Conservation (phyloP, 2,113 vertebrate genomes). For the Ivindomyrus marchei region DNA sequence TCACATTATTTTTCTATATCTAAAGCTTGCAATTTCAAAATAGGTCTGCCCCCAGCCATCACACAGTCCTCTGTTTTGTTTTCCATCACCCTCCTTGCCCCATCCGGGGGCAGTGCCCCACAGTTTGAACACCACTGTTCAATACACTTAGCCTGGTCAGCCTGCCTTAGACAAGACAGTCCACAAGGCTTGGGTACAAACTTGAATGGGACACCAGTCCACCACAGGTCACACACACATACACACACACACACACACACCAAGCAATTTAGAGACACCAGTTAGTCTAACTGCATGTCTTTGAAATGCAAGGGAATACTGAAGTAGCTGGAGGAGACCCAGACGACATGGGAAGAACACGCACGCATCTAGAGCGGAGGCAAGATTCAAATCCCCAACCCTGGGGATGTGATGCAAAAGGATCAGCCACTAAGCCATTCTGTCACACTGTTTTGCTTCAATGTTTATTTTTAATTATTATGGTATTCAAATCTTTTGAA, state of each 20-base stretch:
- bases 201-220: too few species aligned
- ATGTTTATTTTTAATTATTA: background rate
- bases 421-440: background rate
- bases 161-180: background rate
- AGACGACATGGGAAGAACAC: background rate
- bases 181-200: too few species aligned
- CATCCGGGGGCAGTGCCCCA: too few species aligned
- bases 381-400: background rate
- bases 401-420: background rate
- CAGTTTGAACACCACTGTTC: background rate
- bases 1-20: background rate
- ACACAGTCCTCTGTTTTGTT: background rate
- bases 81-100: too few species aligned
- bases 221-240: background rate
- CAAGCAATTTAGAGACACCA: background rate
- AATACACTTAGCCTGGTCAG: background rate
- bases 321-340: background rate
- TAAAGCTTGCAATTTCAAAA: background rate
- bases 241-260: background rate
- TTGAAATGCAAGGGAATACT: background rate
- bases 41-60: background rate
- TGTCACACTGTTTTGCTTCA: background rate
- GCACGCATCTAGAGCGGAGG: background rate
- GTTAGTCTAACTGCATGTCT: background rate
- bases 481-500: background rate